Evolutionary conservation across 2,888 invertebrate species (phyloP), one percentile per base, ranked within the genome.

Genomic region (Autographa gamma): DNA sequence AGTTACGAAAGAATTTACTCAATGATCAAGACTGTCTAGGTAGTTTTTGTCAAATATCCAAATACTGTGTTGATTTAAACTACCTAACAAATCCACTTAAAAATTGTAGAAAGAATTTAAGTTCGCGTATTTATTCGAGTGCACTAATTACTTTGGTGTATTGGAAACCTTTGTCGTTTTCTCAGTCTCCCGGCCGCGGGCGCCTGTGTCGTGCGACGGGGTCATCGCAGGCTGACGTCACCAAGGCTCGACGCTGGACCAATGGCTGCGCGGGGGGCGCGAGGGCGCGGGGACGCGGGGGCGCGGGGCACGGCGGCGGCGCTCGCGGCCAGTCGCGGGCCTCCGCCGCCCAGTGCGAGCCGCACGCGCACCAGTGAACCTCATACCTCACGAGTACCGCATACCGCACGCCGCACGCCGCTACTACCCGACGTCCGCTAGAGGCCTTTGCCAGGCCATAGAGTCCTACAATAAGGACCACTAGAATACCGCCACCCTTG

Each of bases 181-280:
- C 61, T 38, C 48, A 38, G 32, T 76, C 59, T 41, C 59, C 63
- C 60, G 16, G 31, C 68, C 84, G 84, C 83, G 71, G 58, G 69
- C 81, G 79, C 83, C 34, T 78, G 63, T 83, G 72, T 73, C 66
- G 74, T 84, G 79, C 48, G 73, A 74, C 74, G 82, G 84, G 88
- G 89, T 89, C 88, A 88, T 82, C 85, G 87, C 59, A 77, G 81
- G 89, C 85, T 93, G 93, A 93, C 92, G 93, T 93, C 91, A 92
- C 75, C 90, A 89, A 81, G 90, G 89, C 89, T 92, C 86, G 85
- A 90, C 89, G 92, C 84, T 86, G 89, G 88, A 82, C 87, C 90
- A 89, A 89, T 90, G 84, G 89, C 85, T 85, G 80, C 74, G 86
- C 74, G 80, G 82, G 65, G 81, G 83, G 83, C 25, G 68, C 76